Percentiles rank a stretch among this genome's conserved stretches.
These are phyloP conservation scores for rat (Rattus norvegicus) DNA, from an alignment of 2,113 vertebrate species.

Conservation along the genomic window DNA sequence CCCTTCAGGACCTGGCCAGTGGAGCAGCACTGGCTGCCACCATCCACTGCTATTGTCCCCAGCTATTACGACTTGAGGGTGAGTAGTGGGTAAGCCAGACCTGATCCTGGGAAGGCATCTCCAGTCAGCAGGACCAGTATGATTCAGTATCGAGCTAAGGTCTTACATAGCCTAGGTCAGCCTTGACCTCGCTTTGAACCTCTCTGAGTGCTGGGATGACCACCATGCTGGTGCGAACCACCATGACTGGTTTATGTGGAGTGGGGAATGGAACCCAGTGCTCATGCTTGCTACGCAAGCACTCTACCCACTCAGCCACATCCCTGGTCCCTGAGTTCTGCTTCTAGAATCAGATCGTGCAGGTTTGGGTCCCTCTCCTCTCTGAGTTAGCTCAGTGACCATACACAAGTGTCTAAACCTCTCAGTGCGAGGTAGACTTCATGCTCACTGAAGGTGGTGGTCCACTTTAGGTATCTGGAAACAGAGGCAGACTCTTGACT, in stretches of 20 bases:
- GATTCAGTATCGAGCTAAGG: neutral
- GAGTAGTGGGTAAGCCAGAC: neutral
- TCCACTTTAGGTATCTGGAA: neutral
- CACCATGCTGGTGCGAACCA: neutral
- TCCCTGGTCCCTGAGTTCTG: neutral
- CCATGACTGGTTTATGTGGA: neutral
- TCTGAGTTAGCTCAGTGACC: neutral
- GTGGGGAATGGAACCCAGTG: neutral
- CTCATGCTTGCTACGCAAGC: neutral
- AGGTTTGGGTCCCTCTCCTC: neutral
- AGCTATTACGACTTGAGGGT: conserved; percentile 93
- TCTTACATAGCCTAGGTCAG: neutral
- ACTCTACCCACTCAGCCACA: neutral
- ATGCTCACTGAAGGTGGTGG: neutral
- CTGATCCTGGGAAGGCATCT: accelerated
- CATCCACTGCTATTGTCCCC: conserved; percentile 94
- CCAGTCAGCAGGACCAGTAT: neutral
- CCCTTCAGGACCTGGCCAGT: conserved; percentile 91
- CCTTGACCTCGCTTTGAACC: neutral
- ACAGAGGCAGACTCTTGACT: neutral
- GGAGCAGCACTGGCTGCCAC: conserved; percentile 92
- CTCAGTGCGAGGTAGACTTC: neutral
- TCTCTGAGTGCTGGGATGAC: neutral
- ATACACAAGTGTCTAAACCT: neutral
- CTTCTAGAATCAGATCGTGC: neutral